Evolutionary conservation across 2,797 vertebrate genomes (phyloP).

Genomic region (Poeciliopsis infans): DNA sequence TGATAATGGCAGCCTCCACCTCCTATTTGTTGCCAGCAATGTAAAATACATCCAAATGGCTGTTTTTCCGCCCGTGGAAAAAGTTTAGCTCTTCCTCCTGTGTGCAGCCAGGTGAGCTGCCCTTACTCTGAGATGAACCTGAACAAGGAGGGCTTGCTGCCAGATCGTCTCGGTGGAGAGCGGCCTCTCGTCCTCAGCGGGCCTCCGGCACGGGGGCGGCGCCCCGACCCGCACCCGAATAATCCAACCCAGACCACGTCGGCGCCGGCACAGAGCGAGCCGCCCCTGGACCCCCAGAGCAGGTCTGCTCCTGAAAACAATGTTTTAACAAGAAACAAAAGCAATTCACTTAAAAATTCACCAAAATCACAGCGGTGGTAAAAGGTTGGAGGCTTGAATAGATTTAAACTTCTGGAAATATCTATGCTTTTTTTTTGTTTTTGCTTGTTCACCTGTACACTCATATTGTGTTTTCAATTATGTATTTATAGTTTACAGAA

Average conservation of each 20-base stretch:
- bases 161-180: constrained; percentile 88
- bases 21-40: constrained; percentile 13
- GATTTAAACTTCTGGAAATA: constrained; percentile 5
- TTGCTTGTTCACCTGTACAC: neutral
- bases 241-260: constrained; percentile 43
- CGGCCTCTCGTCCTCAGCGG: constrained; percentile 70
- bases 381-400: neutral
- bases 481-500: constrained; percentile 4
- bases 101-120: constrained; percentile 86
- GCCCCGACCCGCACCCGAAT: constrained; percentile 69
- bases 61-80: neutral
- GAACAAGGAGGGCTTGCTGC: constrained; percentile 86
- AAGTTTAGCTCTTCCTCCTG: constrained; percentile 11
- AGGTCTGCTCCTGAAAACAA: constrained; percentile 68
- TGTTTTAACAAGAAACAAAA: neutral
- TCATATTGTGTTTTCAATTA: neutral
- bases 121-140: constrained; percentile 90
- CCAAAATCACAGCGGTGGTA: neutral
- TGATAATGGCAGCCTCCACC: constrained; percentile 21
- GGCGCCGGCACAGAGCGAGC: constrained; percentile 51
- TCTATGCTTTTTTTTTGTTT: neutral
- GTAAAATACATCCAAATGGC: neutral
- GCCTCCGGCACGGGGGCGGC: constrained; percentile 76
- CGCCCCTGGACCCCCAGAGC: constrained; percentile 73
- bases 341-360: constrained; percentile 20